Base-by-base conservation (phyloP, 2,888 invertebrate genomes). In the Drosophila gaucha region DNA sequence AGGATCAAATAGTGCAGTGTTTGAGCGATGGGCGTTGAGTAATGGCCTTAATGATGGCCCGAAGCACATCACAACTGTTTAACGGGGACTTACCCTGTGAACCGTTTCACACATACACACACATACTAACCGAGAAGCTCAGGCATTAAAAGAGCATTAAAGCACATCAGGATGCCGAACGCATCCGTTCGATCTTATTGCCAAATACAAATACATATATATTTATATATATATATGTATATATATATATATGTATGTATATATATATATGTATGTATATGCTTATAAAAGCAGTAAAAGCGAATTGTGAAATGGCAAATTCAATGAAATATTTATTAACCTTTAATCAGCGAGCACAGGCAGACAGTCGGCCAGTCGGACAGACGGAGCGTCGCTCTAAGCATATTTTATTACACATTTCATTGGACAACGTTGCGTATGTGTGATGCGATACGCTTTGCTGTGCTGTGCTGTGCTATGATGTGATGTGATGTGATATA, bases 291-390 rank as follows among this genome's bases (percentile, higher is more conserved):
- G 20, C 35, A 28, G 36, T 43, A 66, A 63, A 73, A 59, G n/a
- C 62, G 70, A 74, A 77, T 65, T 71, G 67, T 63, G 58, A 80
- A 71, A 65, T 67, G 80, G 71, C 67, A 77, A 80, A 71, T 80
- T 74, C 58, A 71, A 80, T 66, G 71, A 80, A 71, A 78, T 80
- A 78, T 80, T 77, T 71, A 80, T 77, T 73, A 68, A 68, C 68
- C 67, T 64, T 67, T 63, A 67, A 67, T 72, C 72, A 72, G 72
- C 44, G 14, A 35, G 9, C 36, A 26, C 26, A 12, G 20, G 18
- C 28, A 22, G 18, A 39, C 14, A 31, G 14, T n/a, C 5, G 22
- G 44, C 14, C 28, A 54, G 12, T 12, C 8, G 24, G 47, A n/a
- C 16, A 9, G 16, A 9, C 1, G 18, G 30, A 26, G 39, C 36